These are phyloP conservation scores for Melitaea cinxia DNA, from an alignment of 1,140 invertebrate species.

Conservation along the genomic window DNA sequence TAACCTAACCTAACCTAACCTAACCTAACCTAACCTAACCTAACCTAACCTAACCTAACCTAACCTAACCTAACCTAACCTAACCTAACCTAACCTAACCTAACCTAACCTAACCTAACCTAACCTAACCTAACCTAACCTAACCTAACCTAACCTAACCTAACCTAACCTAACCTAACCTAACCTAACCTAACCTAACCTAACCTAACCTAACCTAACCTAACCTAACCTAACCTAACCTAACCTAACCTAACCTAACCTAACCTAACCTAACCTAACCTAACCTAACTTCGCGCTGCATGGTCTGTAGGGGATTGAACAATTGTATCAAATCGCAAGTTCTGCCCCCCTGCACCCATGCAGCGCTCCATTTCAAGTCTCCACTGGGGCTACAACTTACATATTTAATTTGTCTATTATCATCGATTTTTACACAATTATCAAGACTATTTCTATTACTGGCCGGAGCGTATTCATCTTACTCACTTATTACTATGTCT, in stretches of 20 bases:
- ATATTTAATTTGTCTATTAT: too few species aligned
- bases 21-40: slow-evolving; percentile 24
- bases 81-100: slow-evolving; percentile 45
- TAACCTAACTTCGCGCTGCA: too few species aligned
- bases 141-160: slow-evolving; percentile 47
- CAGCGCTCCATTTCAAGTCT: too few species aligned
- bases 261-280: slow-evolving; percentile 41
- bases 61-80: slow-evolving; percentile 45
- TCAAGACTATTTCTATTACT: too few species aligned
- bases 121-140: slow-evolving; percentile 45
- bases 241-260: too few species aligned
- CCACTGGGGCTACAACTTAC: too few species aligned
- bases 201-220: slow-evolving; percentile 44
- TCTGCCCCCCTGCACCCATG: too few species aligned
- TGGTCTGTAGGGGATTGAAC: too few species aligned
- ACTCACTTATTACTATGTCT: too few species aligned
- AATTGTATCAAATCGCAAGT: too few species aligned
- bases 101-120: slow-evolving; percentile 45
- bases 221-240: slow-evolving; percentile 42
- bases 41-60: slow-evolving; percentile 42
- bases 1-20: slow-evolving; percentile 42
- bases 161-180: slow-evolving; percentile 45
- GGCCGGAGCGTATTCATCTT: too few species aligned
- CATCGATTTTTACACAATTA: too few species aligned
- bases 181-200: slow-evolving; percentile 47